A percentile compares a stretch with the other conserved stretches of the same genome.
Evolutionary conservation across 2,113 vertebrate species (phyloP).

Genomic region (Neoarius graeffei): DNA sequence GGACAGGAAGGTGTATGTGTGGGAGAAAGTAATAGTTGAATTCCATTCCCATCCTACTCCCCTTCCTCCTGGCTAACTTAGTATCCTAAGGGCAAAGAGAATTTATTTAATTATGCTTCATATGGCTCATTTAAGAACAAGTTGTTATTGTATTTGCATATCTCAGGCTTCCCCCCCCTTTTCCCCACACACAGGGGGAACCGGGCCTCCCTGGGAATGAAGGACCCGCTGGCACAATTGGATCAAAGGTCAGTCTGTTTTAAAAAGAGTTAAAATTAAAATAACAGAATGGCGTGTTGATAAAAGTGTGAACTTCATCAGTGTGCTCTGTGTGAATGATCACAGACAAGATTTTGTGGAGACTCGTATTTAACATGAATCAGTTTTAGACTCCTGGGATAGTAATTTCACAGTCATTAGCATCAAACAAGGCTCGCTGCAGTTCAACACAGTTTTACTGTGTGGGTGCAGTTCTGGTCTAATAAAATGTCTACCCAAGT

Average conservation of each 20-base stretch:
- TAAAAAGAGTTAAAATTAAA: neutral
- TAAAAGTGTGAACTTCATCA: slow-evolving; percentile 5
- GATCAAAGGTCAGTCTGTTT: slow-evolving; percentile 64
- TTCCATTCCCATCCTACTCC: slow-evolving; percentile 15
- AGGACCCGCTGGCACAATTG: slow-evolving; percentile 56
- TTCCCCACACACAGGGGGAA: slow-evolving; percentile 61
- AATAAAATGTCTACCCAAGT: slow-evolving; percentile 31
- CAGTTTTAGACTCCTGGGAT: slow-evolving; percentile 8
- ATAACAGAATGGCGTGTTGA: neutral
- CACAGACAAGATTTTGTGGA: slow-evolving; percentile 19
- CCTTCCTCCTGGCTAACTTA: neutral
- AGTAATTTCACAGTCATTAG: slow-evolving; percentile 41
- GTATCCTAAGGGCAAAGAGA: slow-evolving; percentile 3
- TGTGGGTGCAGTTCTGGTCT: slow-evolving; percentile 20
- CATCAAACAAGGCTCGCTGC: slow-evolving; percentile 26
- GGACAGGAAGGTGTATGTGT: neutral
- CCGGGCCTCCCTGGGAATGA: slow-evolving; percentile 58
- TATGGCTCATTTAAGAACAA: slow-evolving; percentile 47
- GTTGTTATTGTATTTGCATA: slow-evolving; percentile 19
- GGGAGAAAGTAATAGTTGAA: neutral
- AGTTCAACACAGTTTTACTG: slow-evolving; percentile 10
- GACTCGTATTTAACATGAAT: neutral
- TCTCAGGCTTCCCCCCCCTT: slow-evolving; percentile 21
- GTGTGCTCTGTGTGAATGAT: neutral
- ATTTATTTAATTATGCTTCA: slow-evolving; percentile 44